Base-by-base conservation (phyloP, 2,797 vertebrate species). In the Valencia hispanica region DNA sequence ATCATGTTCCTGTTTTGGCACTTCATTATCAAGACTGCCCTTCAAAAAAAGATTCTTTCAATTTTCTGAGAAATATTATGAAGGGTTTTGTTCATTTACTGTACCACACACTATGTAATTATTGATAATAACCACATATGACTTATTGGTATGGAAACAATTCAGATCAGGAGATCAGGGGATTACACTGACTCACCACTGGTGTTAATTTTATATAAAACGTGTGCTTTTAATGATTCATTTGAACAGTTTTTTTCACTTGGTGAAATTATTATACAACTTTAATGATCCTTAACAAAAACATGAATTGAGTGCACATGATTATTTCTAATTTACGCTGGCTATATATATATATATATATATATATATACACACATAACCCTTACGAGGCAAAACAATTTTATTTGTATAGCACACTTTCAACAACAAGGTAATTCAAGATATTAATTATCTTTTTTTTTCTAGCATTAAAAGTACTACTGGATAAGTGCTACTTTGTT, bases 1-100 rank as follows among this genome's bases (percentile, higher is more conserved):
- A 83, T 70, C 72, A 72, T 3, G 47, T 48, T 74, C 68, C 68
- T 78, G 57, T 80, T 84, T 85, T 87, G 75, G 74, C 81, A 81
- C 77, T 76, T 79, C 48, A 84, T 82, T 83, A 89, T 84, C 65
- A 74, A 80, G 68, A 34, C 57, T 53, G 45, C 27, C 45, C 47
- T 73, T 47, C 15, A 71, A 74, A 61, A 70, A 70, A 73, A 63
- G 25, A 30, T 48, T 41, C 69, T 66, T 59, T 65, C 57, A 77
- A 73, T 63, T 34, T 65, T 39, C 20, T 11, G 11, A 65, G 72
- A 80, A 57, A 78, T 70, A 70, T 75, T 68, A 79, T 20, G 27
- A 39, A 25, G 48, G 41, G 1, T 34, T 39, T 14, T 79, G 53
- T 48, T 73, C 22, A 43, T 39, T 41, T 50, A 73, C 32, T 69